Percentiles rank a stretch among this genome's conserved stretches.
Evolutionary conservation across 2,888 invertebrate species (phyloP).

Genomic region (Celastrina argiolus): DNA sequence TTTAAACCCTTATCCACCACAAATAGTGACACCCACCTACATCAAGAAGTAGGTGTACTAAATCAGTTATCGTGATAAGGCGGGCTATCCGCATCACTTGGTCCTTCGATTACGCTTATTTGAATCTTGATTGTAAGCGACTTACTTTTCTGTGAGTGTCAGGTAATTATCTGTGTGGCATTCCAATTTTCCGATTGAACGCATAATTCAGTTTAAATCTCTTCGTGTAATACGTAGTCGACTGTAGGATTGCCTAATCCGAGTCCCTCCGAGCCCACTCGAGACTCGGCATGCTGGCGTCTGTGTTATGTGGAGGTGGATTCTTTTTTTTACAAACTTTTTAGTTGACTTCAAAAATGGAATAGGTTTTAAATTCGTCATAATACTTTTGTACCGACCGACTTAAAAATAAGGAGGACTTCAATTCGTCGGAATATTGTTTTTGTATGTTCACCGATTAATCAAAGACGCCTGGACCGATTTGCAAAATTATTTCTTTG

Average conservation of each 20-base stretch:
- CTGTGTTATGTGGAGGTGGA: conserved; percentile 27
- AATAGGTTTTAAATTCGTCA: too few species aligned
- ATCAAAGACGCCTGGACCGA: too few species aligned
- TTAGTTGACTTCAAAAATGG: too few species aligned
- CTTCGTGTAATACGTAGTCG: conserved; percentile 71
- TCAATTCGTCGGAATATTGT: too few species aligned
- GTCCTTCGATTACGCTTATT: conserved; percentile 71
- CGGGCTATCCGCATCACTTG: conserved; percentile 52
- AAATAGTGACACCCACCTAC: neutral
- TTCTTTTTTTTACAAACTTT: conserved; percentile 24
- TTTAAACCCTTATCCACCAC: neutral
- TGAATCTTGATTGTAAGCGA: conserved; percentile 72
- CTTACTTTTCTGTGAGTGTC: conserved; percentile 78
- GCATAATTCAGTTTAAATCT: conserved; percentile 78
- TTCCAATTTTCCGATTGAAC: conserved; percentile 78
- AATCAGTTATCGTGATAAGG: conserved; percentile 48
- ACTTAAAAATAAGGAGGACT: too few species aligned
- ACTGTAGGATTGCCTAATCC: conserved; percentile 68
- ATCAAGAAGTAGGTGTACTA: neutral
- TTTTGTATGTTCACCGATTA: too few species aligned
- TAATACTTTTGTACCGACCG: too few species aligned
- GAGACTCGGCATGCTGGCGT: conserved; percentile 41
- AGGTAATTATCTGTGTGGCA: conserved; percentile 79
- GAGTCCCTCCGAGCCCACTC: conserved; percentile 60
- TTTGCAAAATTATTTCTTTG: too few species aligned